A percentile compares a stretch with the other conserved stretches of the same genome.
Evolutionary conservation across 2,113 vertebrate genomes (phyloP).

Genomic region (Eurypyga helias): DNA sequence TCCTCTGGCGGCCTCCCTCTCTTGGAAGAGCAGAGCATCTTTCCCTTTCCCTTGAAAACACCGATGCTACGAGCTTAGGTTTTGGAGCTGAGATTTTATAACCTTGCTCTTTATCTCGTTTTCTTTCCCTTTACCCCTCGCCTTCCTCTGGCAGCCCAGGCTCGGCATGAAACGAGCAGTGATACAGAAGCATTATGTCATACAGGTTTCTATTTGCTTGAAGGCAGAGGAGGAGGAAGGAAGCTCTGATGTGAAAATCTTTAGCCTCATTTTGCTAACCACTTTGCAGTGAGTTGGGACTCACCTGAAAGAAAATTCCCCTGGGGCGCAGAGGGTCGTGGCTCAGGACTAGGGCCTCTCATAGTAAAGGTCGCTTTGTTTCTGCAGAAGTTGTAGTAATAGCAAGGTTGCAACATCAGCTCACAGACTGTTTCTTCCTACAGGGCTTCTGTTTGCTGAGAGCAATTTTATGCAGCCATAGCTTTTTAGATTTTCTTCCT

Average conservation of each 20-base stretch:
- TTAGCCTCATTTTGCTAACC: neutral
- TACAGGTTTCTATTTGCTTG: neutral
- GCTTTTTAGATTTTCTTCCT: slow-evolving; percentile 2
- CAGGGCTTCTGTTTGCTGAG: neutral
- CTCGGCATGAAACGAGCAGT: fast-evolving
- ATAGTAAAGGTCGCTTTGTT: neutral
- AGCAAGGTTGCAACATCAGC: neutral
- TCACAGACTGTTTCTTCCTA: neutral
- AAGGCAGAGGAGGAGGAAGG: neutral
- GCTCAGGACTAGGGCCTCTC: neutral
- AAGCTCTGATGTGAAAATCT: neutral
- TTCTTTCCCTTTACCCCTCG: neutral
- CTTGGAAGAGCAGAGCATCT: neutral
- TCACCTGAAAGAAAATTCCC: neutral
- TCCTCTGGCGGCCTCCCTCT: neutral
- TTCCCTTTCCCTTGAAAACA: neutral
- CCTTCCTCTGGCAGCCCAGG: neutral
- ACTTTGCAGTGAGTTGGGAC: neutral
- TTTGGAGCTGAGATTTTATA: neutral
- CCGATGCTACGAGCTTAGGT: fast-evolving
- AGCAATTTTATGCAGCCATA: neutral
- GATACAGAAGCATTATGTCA: neutral
- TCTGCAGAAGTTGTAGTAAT: neutral
- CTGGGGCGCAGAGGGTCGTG: fast-evolving
- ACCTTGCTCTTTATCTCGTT: neutral